Percentiles rank a stretch among this genome's conserved stretches.
These are phyloP conservation scores for Trichacis sp. DNA, from an alignment of 2,888 invertebrate genomes.

Conservation along the genomic window DNA sequence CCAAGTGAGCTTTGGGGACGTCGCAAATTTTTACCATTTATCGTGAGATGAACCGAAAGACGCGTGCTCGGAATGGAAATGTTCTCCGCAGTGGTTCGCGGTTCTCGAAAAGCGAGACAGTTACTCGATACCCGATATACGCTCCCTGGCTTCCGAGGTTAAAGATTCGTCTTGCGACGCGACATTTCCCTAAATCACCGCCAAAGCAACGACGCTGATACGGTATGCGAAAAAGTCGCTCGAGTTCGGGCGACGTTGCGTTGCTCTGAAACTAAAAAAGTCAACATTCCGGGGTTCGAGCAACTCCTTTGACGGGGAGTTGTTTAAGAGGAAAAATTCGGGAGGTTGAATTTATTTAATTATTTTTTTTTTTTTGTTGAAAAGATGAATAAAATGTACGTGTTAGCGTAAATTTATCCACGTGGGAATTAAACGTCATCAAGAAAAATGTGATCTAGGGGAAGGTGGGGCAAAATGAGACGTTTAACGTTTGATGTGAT, in stretches of 20 bases:
- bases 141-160: conserved; percentile 35
- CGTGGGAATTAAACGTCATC: too few species aligned
- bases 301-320: background rate
- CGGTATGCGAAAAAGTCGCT: conserved; percentile 8
- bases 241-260: background rate
- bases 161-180: conserved; percentile 31
- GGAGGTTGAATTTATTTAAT: background rate
- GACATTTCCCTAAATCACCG: conserved; percentile 26
- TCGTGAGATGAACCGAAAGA: conserved; percentile 34
- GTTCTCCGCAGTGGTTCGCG: conserved; percentile 16
- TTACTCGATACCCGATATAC: conserved; percentile 36
- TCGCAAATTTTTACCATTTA: conserved; percentile 4
- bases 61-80: conserved; percentile 39
- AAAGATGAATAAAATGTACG: background rate
- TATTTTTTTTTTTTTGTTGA: background rate
- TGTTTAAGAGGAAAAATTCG: background rate
- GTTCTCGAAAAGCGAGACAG: conserved; percentile 25
- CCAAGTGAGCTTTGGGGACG: background rate
- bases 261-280: too few species aligned
- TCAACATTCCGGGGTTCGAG: too few species aligned
- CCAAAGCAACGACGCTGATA: conserved; percentile 16
- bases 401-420: too few species aligned
- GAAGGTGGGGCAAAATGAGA: too few species aligned
- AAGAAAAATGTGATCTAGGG: too few species aligned
- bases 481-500: too few species aligned